These are phyloP conservation scores for Elegia similella DNA, from an alignment of 2,888 invertebrate genomes.

Conservation along the genomic window DNA sequence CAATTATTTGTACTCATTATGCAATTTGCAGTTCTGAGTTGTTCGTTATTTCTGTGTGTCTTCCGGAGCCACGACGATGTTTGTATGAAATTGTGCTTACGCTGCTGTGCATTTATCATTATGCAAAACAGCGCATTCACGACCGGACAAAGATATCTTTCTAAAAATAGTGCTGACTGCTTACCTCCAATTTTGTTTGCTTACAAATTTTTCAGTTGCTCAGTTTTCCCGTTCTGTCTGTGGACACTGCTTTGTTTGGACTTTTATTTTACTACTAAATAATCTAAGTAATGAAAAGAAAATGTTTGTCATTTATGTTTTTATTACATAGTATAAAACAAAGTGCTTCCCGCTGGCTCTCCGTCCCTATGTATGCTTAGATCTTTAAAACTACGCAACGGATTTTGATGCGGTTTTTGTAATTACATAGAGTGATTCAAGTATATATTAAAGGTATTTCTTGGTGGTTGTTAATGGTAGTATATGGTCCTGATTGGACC, in stretches of 20 bases:
- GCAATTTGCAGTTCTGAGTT: constrained; percentile 8
- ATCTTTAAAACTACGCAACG: too few relatives aligned
- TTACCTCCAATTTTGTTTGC: not conserved
- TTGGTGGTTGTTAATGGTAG: too few relatives aligned
- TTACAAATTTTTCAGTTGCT: not conserved
- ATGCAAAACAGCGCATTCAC: not conserved
- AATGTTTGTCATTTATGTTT: too few relatives aligned
- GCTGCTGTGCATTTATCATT: not conserved
- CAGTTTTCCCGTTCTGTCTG: not conserved
- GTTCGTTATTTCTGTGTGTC: not conserved
- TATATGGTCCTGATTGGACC: too few relatives aligned
- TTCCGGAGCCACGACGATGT: constrained; percentile 1
- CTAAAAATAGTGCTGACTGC: not conserved
- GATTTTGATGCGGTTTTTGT: too few relatives aligned
- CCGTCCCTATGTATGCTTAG: too few relatives aligned
- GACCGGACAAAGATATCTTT: not conserved
- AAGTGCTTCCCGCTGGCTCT: too few relatives aligned
- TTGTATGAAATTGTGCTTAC: not conserved
- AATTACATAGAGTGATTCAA: too few relatives aligned
- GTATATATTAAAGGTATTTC: too few relatives aligned
- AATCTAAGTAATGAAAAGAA: too few relatives aligned
- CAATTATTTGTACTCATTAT: constrained; percentile 10
- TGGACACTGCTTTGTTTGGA: not conserved
- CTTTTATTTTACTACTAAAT: not conserved
- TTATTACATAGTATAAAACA: too few relatives aligned